These are phyloP conservation scores for Nineta flava DNA, from an alignment of 2,888 invertebrate genomes.

Conservation along the genomic window DNA sequence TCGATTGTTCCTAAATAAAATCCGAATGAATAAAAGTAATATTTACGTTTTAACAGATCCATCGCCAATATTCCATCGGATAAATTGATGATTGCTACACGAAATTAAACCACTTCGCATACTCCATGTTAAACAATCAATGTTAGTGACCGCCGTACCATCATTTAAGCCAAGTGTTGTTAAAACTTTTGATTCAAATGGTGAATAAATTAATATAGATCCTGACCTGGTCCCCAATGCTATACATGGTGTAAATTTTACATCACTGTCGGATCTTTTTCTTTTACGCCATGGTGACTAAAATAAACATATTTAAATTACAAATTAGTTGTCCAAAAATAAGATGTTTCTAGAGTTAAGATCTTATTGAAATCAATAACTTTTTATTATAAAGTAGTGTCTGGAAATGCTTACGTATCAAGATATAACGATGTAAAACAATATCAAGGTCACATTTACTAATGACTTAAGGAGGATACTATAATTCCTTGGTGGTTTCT, in stretches of 20 bases:
- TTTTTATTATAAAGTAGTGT: no score
- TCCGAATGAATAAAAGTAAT: slow-evolving; percentile 13
- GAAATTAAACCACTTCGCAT: slow-evolving; percentile 34
- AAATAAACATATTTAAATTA: slow-evolving; percentile 13
- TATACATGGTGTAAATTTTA: slow-evolving; percentile 30
- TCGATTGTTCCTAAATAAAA: no score
- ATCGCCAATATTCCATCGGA: slow-evolving; percentile 37
- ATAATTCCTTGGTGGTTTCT: no score
- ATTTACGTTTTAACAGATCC: slow-evolving; percentile 33
- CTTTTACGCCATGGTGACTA: slow-evolving; percentile 34
- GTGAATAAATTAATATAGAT: slow-evolving; percentile 52
- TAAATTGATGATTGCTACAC: slow-evolving; percentile 35
- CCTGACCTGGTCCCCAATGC: slow-evolving; percentile 61
- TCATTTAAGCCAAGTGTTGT: slow-evolving; percentile 33
- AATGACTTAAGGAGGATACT: no score
- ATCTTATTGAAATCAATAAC: no score
- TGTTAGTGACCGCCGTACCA: slow-evolving; percentile 15
- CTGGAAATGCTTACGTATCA: no score
- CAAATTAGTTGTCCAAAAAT: no score
- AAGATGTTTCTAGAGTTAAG: no score
- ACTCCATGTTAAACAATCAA: slow-evolving; percentile 40
- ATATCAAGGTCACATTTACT: no score
- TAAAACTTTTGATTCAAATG: slow-evolving; percentile 45
- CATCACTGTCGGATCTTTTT: slow-evolving; percentile 27
- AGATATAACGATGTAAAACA: no score